Evolutionary conservation across 1,140 invertebrate species (phyloP).

Genomic region (Lepidostoma basale): DNA sequence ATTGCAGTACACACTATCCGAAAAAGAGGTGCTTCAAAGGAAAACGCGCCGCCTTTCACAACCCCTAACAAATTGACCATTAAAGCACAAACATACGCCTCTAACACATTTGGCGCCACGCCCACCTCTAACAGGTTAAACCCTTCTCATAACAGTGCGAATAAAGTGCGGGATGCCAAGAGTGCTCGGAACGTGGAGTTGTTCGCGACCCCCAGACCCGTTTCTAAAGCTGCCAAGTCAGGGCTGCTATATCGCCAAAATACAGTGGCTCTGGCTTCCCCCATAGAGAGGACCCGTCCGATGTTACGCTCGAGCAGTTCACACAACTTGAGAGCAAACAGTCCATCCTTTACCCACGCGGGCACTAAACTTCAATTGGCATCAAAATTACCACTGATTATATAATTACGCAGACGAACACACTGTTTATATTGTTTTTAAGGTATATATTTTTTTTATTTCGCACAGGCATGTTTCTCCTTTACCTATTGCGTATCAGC

Average conservation of each 20-base stretch:
- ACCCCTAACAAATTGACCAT: conserved; percentile 16
- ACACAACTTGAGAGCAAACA: conserved; percentile 36
- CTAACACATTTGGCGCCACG: conserved; percentile 30
- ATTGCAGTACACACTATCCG: background rate
- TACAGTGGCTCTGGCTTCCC: conserved; percentile 27
- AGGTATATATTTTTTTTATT: background rate
- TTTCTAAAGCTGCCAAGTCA: conserved; percentile 12
- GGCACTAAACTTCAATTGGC: conserved; percentile 34
- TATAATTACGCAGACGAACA: conserved; percentile 62
- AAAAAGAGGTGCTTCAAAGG: background rate
- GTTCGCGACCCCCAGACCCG: conserved; percentile 40
- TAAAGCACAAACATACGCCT: conserved; percentile 21
- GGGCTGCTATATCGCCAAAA: conserved; percentile 31
- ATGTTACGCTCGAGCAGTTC: conserved; percentile 40
- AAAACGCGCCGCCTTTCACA: conserved; percentile 18
- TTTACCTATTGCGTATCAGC: too few relatives aligned
- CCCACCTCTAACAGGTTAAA: conserved; percentile 20
- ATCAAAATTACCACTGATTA: conserved; percentile 40
- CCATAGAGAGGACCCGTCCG: conserved; percentile 6
- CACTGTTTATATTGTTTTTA: background rate
- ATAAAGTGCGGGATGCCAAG: conserved; percentile 19
- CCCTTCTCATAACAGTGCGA: background rate
- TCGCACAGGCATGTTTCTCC: too few relatives aligned
- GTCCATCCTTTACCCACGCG: conserved; percentile 23
- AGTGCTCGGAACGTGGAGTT: conserved; percentile 24